Conservation (phyloP, 2,113 vertebrate species). For the Cettia cetti region DNA sequence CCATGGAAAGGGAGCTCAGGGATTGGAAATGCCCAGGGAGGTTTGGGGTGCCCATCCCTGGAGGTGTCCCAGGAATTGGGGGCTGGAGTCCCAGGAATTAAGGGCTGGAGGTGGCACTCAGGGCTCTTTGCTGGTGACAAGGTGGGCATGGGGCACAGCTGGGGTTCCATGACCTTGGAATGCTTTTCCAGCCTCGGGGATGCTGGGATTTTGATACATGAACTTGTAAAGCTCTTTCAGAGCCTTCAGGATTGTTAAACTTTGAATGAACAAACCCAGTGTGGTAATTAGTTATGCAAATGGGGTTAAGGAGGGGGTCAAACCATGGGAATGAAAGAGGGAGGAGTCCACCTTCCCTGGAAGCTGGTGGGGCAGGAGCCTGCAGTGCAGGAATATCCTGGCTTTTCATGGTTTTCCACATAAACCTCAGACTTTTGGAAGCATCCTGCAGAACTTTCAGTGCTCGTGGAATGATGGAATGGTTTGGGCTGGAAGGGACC, state of each 20-base stretch:
- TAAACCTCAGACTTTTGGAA: background rate
- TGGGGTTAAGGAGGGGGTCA: background rate
- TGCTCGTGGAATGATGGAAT: background rate
- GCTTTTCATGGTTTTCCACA: background rate
- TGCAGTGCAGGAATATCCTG: accelerated
- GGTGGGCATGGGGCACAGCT: background rate
- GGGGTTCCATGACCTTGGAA: accelerated
- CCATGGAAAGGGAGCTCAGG: too few species aligned
- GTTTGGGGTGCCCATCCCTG: background rate
- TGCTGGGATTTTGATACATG: background rate
- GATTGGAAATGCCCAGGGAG: background rate
- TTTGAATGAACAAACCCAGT: background rate
- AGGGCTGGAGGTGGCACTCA: background rate
- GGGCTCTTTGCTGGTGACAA: background rate
- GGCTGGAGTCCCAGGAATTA: too few species aligned
- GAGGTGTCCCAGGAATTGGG: background rate
- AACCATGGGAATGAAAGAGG: background rate
- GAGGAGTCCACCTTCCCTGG: background rate
- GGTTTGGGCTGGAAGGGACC: background rate
- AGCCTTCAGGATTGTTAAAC: background rate
- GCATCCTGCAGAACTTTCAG: background rate
- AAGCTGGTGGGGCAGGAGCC: background rate
- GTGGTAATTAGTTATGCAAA: background rate
- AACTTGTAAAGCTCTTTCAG: background rate
- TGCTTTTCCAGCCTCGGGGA: accelerated